These are phyloP conservation scores for Phaedon cochleariae DNA, from an alignment of 2,888 invertebrate species.

Conservation along the genomic window DNA sequence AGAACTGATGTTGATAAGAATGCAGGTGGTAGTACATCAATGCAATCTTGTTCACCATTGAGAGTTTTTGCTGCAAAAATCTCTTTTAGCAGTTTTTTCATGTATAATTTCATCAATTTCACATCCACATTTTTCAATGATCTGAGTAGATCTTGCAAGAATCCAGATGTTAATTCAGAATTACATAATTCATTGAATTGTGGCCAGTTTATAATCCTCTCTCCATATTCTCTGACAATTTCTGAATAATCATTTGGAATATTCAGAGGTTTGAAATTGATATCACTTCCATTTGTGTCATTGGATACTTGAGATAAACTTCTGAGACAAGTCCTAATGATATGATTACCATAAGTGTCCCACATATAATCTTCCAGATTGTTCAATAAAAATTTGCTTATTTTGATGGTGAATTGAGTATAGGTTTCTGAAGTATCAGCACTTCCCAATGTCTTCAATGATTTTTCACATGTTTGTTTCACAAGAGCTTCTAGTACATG, in stretches of 20 bases:
- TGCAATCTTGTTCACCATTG: slow-evolving; percentile 39
- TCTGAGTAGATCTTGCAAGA: slow-evolving; percentile 73
- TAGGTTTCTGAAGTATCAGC: slow-evolving; percentile 63
- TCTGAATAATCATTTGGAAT: slow-evolving; percentile 69
- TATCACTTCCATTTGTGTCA: slow-evolving; percentile 55
- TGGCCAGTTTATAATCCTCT: slow-evolving; percentile 75
- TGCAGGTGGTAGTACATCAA: slow-evolving; percentile 66
- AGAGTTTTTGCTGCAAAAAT: slow-evolving; percentile 63
- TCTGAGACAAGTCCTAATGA: slow-evolving; percentile 76
- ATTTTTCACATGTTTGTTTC: slow-evolving; percentile 66
- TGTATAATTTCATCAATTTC: slow-evolving; percentile 63
- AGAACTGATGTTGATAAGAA: slow-evolving; percentile 71
- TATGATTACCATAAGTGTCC: slow-evolving; percentile 80
- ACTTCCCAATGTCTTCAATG: slow-evolving; percentile 53
- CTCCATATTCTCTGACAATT: slow-evolving; percentile 71
- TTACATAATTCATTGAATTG: slow-evolving; percentile 79
- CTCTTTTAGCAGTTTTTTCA: slow-evolving; percentile 71
- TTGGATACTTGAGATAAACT: slow-evolving; percentile 73
- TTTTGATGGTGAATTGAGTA: slow-evolving; percentile 72
- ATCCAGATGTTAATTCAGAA: slow-evolving; percentile 74
- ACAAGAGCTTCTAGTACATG: slow-evolving; percentile 80
- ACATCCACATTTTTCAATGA: slow-evolving; percentile 70
- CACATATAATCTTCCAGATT: slow-evolving; percentile 86
- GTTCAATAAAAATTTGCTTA: slow-evolving; percentile 80
- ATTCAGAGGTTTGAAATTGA: not conserved